Conservation (phyloP, 1,140 invertebrate genomes). For the Amyelois transitella region DNA sequence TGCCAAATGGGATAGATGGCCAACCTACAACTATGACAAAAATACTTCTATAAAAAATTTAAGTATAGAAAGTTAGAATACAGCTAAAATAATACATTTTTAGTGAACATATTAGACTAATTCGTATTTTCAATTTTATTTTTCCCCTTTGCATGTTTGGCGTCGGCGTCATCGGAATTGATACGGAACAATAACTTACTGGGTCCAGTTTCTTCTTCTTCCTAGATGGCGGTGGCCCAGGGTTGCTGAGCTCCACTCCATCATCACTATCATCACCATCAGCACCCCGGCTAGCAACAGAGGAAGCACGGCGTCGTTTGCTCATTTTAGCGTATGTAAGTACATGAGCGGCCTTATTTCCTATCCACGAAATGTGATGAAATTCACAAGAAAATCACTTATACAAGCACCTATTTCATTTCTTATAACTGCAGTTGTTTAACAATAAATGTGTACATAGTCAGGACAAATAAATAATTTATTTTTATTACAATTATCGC, state of each 20-base stretch:
- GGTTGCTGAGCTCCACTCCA: slow-evolving; percentile 49
- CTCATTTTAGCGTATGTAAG: slow-evolving; percentile 77
- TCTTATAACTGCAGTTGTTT: not conserved
- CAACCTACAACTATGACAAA: no score
- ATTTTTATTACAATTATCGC: not conserved
- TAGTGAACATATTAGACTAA: no score
- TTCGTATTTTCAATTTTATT: no score
- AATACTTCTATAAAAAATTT: no score
- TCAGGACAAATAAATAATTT: not conserved
- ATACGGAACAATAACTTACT: slow-evolving; percentile 28
- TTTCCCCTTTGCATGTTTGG: not conserved
- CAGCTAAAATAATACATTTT: no score
- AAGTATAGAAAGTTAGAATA: no score
- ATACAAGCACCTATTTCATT: not conserved
- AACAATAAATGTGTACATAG: not conserved
- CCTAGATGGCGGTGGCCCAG: slow-evolving; percentile 58
- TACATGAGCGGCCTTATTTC: not conserved
- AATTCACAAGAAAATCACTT: not conserved
- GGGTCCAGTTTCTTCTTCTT: slow-evolving; percentile 69
- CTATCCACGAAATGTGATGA: not conserved
- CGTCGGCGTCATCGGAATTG: not conserved
- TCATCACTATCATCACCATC: slow-evolving; percentile 68
- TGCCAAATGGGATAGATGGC: no score
- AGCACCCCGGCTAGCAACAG: slow-evolving; percentile 79
- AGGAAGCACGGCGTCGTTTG: slow-evolving; percentile 80